phyloP scores from a whole-genome alignment of 1,140 invertebrate species.

The Cryptotermes secundus region DNA sequence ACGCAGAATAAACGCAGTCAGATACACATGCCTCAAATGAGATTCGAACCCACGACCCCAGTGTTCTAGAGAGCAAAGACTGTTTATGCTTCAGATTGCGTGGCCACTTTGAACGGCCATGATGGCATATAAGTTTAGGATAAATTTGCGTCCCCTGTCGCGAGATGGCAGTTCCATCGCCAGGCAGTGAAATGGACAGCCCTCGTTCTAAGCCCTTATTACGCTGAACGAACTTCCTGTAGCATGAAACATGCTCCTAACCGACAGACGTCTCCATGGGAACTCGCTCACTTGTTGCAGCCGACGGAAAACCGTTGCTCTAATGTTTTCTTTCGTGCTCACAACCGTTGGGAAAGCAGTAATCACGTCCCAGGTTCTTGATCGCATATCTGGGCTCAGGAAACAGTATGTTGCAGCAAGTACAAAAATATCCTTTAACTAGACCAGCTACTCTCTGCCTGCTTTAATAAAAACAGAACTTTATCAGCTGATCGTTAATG shows the following conservation, averaged over 20 bases:
- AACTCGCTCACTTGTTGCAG: slow-evolving; percentile 1
- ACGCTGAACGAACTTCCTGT: neutral
- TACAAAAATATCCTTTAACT: no score
- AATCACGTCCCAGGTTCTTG: neutral
- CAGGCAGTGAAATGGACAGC: neutral
- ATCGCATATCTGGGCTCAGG: neutral
- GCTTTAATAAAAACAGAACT: no score
- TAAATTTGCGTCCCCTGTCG: neutral
- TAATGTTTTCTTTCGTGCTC: neutral
- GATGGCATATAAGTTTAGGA: no score
- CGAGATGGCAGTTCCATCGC: neutral
- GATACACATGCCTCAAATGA: no score
- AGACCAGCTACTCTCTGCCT: no score
- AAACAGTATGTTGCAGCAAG: neutral
- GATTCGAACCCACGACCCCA: no score
- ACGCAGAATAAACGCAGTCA: no score
- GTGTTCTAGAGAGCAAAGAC: no score
- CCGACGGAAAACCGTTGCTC: neutral
- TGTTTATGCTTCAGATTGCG: no score
- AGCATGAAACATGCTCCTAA: slow-evolving; percentile 10
- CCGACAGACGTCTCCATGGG: slow-evolving; percentile 10
- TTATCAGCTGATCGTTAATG: no score
- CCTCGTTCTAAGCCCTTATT: neutral
- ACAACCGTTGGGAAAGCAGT: neutral
- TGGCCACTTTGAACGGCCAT: no score